Percentiles rank a stretch among this genome's conserved stretches.
These are phyloP conservation scores for Vultur gryphus DNA, from an alignment of 2,797 vertebrate genomes.

Conservation along the genomic window DNA sequence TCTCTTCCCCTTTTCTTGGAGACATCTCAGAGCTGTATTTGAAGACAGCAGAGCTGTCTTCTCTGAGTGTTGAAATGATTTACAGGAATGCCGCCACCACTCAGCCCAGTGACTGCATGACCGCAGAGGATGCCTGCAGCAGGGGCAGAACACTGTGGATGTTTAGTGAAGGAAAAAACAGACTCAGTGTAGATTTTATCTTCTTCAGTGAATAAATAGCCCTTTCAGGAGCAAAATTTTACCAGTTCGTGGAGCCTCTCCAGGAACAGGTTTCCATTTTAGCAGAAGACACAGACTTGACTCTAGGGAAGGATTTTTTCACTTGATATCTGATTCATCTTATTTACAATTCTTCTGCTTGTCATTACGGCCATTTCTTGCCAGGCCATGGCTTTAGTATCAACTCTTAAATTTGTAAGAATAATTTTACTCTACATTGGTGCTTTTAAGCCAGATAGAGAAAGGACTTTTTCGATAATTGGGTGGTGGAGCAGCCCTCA, in stretches of 20 bases:
- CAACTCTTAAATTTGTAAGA: not conserved
- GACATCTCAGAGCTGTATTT: not conserved
- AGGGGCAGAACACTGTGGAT: not conserved
- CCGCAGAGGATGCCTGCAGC: accelerated
- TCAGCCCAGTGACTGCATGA: accelerated
- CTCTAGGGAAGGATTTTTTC: not conserved
- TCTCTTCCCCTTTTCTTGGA: not conserved
- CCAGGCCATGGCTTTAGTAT: not conserved
- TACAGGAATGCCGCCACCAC: not conserved
- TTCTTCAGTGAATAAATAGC: not conserved
- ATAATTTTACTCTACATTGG: not conserved
- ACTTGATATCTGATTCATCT: not conserved
- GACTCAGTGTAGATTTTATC: not conserved
- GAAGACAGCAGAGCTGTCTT: not conserved
- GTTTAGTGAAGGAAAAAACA: not conserved
- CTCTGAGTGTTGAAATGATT: not conserved
- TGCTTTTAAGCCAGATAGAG: not conserved
- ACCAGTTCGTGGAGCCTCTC: not conserved
- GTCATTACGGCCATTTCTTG: not conserved
- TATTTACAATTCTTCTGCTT: not conserved
- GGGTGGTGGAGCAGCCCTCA: not conserved
- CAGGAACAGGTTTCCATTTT: not conserved
- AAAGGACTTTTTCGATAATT: not conserved
- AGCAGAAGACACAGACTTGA: not conserved
- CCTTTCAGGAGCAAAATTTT: not conserved